Evolutionary conservation across 2,113 vertebrate species (phyloP), one percentile per base, ranked within the genome.

Genomic region (Eulemur macaco): DNA sequence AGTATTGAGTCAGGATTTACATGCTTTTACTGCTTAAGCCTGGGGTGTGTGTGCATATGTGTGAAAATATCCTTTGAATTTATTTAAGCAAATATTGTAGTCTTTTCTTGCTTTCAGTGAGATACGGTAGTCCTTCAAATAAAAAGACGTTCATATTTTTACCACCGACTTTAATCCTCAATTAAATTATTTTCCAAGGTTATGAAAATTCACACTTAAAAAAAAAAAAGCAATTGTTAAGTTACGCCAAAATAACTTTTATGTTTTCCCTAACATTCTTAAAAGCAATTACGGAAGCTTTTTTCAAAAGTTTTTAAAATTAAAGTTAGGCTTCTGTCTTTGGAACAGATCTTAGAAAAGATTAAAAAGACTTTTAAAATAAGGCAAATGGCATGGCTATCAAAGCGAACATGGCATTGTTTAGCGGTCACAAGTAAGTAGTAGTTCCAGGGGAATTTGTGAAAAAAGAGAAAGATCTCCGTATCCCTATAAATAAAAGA

Each of bases 291-390:
- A 95, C 34, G 68, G 71, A 84, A 74, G 27, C 31, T 60, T 96
- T 83, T 89, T 31, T 90, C n/a, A 54, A 60, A 97, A 86, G 92
- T 71, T 94, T 89, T 89, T 68, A 86, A 91, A 93, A 91, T 93
- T 27, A 94, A 95, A 88, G 74, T 66, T 84, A 66, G 69, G 71
- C 20, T 71, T 96, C 90, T 94, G 81, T 64, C 66, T 96, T 95
- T 94, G 94, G 87, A 69, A 66, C 14, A 66, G 92, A 95, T 97
- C 80, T 89, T 47, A 96, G 84, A 60, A 86, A 89, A 96, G 97
- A 96, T 96, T 80, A 94, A 93, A 97, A 89, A 47, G 34, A 3
- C 54, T 93, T 92, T 73, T 27, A 29, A 81, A 88, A 93, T 82
- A 97, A 96, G 82, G 73, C 64, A 63, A 96, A 76, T 77, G 87